Conservation (phyloP, 2,797 vertebrate genomes). For the Molossus alvarezi region DNA sequence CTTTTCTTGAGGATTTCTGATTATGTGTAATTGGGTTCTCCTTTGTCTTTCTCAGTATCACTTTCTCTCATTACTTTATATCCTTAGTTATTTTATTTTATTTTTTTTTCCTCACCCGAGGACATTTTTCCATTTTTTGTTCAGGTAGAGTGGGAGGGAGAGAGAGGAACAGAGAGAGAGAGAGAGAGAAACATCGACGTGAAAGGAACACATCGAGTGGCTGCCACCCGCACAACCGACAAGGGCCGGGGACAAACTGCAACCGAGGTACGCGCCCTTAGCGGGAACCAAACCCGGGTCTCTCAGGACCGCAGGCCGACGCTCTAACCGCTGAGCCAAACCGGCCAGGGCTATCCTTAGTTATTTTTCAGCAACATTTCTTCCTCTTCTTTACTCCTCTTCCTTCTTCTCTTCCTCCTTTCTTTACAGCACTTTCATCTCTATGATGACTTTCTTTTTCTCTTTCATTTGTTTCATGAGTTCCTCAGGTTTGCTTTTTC, state of each 20-base stretch:
- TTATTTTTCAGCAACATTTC: slow-evolving; percentile 24
- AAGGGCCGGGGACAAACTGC: too few species aligned
- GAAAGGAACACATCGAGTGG: too few species aligned
- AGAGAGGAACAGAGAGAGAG: too few species aligned
- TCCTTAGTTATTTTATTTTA: neutral
- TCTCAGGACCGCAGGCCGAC: too few species aligned
- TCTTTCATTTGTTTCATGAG: neutral
- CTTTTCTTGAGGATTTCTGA: neutral
- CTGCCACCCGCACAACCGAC: too few species aligned
- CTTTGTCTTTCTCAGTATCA: neutral
- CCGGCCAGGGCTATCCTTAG: neutral
- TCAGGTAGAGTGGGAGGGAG: too few species aligned
- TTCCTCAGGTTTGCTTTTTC: slow-evolving; percentile 54
- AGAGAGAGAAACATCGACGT: too few species aligned
- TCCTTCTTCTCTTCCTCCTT: neutral
- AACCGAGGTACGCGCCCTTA: too few species aligned
- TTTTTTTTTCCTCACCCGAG: too few species aligned
- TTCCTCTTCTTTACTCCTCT: neutral
- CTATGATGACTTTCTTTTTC: slow-evolving; percentile 25
- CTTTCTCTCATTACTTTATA: neutral
- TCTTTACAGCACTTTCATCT: neutral
- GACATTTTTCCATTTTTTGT: too few species aligned
- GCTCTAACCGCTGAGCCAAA: too few species aligned
- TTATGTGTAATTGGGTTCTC: neutral
- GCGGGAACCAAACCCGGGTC: too few species aligned